Evolutionary conservation across 2,888 invertebrate genomes (phyloP).

Genomic region (Creontiades dilutus): DNA sequence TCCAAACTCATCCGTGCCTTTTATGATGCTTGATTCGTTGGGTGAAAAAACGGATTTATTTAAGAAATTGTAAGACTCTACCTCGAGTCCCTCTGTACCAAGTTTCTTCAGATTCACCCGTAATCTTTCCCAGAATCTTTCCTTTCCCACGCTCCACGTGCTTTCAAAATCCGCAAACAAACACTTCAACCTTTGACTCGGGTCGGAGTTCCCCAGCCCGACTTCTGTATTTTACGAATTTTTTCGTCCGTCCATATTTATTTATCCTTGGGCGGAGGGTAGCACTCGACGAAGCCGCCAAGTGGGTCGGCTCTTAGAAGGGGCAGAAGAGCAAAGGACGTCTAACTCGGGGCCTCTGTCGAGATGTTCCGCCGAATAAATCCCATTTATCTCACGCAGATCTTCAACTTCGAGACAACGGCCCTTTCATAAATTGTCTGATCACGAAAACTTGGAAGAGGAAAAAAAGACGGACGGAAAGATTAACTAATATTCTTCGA

Average conservation of each 20-base stretch:
- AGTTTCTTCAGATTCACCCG: too few species aligned
- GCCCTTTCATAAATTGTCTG: constrained; percentile 57
- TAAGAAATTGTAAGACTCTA: too few species aligned
- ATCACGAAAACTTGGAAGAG: constrained; percentile 41
- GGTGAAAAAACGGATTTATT: too few species aligned
- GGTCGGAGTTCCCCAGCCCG: not conserved
- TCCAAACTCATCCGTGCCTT: too few species aligned
- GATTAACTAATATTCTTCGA: constrained; percentile 12
- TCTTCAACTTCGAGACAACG: constrained; percentile 39
- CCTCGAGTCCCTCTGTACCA: too few species aligned
- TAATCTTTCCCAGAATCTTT: not conserved
- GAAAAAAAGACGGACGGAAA: constrained; percentile 3
- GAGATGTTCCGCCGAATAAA: constrained; percentile 38
- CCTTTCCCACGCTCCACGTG: constrained; percentile 1
- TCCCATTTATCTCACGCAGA: constrained; percentile 57
- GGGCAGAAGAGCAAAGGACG: constrained; percentile 39
- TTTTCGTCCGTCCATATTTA: constrained; percentile 1
- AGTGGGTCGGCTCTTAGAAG: constrained; percentile 43
- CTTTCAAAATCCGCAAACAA: not conserved
- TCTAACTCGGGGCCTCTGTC: not conserved
- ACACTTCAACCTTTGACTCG: not conserved
- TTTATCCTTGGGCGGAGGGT: not conserved
- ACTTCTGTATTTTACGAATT: not conserved
- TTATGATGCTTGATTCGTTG: too few species aligned
- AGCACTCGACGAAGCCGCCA: not conserved